Conservation (phyloP, 2,113 vertebrate species). For the Sterna hirundo region DNA sequence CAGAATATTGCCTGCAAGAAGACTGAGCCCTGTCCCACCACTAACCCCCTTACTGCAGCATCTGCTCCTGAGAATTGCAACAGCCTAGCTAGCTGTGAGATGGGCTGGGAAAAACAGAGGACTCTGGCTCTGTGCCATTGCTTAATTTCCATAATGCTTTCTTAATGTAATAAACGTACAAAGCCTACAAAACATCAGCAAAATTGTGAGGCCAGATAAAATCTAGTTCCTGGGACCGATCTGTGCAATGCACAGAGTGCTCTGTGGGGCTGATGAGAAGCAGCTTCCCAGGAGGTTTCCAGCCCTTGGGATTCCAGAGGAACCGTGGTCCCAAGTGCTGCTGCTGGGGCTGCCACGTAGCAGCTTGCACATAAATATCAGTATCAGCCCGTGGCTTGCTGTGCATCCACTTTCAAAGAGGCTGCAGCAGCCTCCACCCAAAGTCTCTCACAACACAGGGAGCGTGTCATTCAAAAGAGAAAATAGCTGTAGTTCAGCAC, state of each 20-base stretch:
- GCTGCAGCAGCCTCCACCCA: background rate
- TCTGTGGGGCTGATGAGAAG: constrained; percentile 6
- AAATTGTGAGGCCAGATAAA: background rate
- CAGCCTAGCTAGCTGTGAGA: background rate
- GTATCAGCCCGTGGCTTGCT: background rate
- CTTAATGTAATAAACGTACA: constrained; percentile 10
- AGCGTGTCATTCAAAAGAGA: background rate
- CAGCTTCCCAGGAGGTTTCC: constrained; percentile 27
- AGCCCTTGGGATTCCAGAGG: constrained; percentile 12
- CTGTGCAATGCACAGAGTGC: background rate
- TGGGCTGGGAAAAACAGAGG: background rate
- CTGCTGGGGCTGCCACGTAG: background rate
- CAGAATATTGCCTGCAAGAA: background rate
- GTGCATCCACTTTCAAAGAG: background rate
- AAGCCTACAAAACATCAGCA: background rate
- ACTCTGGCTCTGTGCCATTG: background rate
- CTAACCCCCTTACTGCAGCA: background rate
- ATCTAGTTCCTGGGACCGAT: background rate
- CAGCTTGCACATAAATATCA: background rate
- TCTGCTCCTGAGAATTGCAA: background rate
- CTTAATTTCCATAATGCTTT: constrained; percentile 40
- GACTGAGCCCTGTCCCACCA: background rate
- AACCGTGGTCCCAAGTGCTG: background rate
- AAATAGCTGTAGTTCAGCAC: background rate
- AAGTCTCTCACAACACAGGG: background rate